Evolutionary conservation across 2,113 vertebrate species (phyloP).

Genomic region (Eonycteris spelaea): DNA sequence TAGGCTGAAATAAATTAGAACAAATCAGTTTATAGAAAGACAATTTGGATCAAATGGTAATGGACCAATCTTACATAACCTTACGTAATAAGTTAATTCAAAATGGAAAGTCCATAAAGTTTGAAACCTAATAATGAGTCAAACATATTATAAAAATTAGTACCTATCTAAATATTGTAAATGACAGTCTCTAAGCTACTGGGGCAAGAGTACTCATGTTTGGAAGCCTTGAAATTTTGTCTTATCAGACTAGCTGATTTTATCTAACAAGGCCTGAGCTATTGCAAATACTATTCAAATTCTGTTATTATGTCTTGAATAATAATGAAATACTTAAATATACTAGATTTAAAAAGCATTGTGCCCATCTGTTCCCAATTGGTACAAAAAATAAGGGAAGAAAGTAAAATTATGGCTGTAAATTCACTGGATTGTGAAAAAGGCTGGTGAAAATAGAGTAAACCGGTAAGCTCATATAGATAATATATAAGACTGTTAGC

Average conservation of each 20-base stretch:
- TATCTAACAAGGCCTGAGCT: not conserved
- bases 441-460: not conserved
- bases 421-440: not conserved
- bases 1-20: not conserved
- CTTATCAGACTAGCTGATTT: not conserved
- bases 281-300: not conserved
- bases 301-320: not conserved
- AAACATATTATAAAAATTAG: not conserved
- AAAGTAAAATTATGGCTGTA: not conserved
- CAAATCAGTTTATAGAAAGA: not conserved
- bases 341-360: constrained; percentile 27
- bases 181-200: not conserved
- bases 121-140: not conserved
- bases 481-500: not conserved
- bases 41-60: not conserved
- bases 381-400: not conserved
- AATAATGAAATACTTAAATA: not conserved
- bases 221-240: not conserved
- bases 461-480: not conserved
- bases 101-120: not conserved
- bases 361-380: not conserved
- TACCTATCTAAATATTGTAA: not conserved
- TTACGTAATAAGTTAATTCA: not conserved
- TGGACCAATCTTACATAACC: not conserved
- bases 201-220: not conserved